Base-by-base conservation (phyloP, 1,140 invertebrate species). In the Lordiphosa collinella region DNA sequence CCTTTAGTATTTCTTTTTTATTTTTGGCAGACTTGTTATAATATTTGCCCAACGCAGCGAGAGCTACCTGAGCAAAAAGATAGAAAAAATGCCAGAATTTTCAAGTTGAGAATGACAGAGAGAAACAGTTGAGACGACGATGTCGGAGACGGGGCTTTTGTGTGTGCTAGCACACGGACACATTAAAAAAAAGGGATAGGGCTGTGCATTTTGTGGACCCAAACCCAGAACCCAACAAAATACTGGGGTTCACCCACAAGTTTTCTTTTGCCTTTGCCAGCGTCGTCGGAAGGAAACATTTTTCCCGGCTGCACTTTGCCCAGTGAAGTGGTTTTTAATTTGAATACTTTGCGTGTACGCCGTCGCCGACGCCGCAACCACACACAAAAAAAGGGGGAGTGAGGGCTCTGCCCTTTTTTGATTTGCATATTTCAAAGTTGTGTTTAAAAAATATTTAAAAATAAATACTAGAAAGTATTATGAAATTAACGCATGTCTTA, bases 251-350 rank as follows among this genome's bases (percentile, higher is more conserved):
- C 47, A 14, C 25, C 14, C 57, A 54, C 16, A 48, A 50, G 14
- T 46, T 68, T 50, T 55, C n/a, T 36, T 52, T 64, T 43, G 40
- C 29, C 22, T 29, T 29, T 29, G 25, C 25, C 25, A 29, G 2
- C 25, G 25, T 29, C 25, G 10, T 11, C 32, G 55, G 56, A 69
- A 68, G 59, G 54, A 73, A 84, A 64, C 43, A 79, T 85, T 84
- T 84, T 46, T 35, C 48, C 35, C 40, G 53, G 34, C 58, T 54
- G 52, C 54, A 58, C 50, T 68, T 55, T 55, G 59, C 49, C 51
- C 44, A 49, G 62, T 72, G 18, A 64, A 84, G 78, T 84, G 55
- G 67, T 68, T 84, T 82, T 84, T 84, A 84, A 84, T 84, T 84
- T 82, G 67, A 82, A 82, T 82, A 84, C 67, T 84, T 64, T 57